These are phyloP conservation scores for Siniperca knerii DNA, from an alignment of 2,113 vertebrate genomes.

Conservation along the genomic window DNA sequence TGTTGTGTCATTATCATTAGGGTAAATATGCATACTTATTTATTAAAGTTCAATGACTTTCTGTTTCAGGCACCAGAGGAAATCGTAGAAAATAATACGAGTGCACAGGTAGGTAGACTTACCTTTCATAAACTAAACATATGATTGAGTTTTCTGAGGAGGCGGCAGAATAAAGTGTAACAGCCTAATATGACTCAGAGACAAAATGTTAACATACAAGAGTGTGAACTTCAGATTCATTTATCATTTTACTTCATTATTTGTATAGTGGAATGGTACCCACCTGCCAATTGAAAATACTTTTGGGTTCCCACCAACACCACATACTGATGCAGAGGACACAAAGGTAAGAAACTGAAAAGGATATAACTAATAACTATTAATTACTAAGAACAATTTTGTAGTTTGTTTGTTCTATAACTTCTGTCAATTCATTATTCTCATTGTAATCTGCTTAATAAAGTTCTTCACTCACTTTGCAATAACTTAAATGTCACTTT, in stretches of 20 bases:
- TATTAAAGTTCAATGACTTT: conserved; percentile 15
- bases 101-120: background rate
- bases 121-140: background rate
- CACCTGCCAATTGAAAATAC: background rate
- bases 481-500: background rate
- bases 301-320: background rate
- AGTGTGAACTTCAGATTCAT: background rate
- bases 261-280: conserved; percentile 1
- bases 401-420: too few species aligned
- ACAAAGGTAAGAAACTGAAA: conserved; percentile 14
- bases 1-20: background rate
- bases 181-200: background rate
- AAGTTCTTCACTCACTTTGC: background rate
- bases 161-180: background rate
- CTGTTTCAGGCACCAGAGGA: background rate
- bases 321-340: fast-evolving
- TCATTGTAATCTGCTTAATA: too few species aligned
- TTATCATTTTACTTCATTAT: background rate
- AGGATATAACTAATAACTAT: too few species aligned
- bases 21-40: background rate
- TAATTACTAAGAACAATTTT: too few species aligned
- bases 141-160: background rate
- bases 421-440: too few species aligned
- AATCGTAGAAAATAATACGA: fast-evolving
- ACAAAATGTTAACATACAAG: background rate